phyloP scores from a whole-genome alignment of 2,797 vertebrate species.

The Ispidina picta region DNA sequence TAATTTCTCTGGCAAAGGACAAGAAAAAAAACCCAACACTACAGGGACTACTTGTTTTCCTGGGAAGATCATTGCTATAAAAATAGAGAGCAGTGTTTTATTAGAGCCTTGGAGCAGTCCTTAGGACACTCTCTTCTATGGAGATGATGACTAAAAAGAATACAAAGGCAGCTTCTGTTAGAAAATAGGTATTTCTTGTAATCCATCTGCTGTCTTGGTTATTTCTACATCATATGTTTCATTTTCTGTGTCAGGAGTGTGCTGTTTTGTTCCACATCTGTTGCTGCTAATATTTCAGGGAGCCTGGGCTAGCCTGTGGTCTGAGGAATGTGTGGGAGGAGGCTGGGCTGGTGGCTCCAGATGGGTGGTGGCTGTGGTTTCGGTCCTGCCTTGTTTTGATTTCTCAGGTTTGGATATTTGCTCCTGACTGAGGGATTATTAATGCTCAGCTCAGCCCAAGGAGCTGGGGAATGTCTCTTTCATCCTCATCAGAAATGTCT shows the following conservation, averaged over 20 bases:
- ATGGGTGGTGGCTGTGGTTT: background rate
- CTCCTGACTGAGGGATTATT: background rate
- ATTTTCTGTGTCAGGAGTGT: background rate
- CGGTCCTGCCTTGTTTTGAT: background rate
- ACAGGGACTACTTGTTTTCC: background rate
- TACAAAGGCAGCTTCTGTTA: background rate
- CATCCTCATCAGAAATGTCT: background rate
- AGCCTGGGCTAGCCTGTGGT: accelerated
- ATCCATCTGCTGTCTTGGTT: background rate
- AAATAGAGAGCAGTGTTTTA: background rate
- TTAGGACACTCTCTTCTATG: accelerated
- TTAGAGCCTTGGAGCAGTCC: background rate
- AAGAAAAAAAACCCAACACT: background rate
- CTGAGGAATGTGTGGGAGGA: background rate
- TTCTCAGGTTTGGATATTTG: background rate
- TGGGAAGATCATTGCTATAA: background rate
- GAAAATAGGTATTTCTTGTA: background rate
- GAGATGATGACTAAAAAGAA: background rate
- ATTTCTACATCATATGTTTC: background rate
- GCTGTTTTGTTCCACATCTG: background rate
- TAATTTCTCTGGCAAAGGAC: background rate
- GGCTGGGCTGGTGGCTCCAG: background rate
- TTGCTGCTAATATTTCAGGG: background rate
- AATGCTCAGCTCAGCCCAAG: background rate
- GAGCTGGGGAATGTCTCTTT: background rate